These are phyloP conservation scores for Microctonus brassicae DNA, from an alignment of 2,888 invertebrate species.

Conservation along the genomic window DNA sequence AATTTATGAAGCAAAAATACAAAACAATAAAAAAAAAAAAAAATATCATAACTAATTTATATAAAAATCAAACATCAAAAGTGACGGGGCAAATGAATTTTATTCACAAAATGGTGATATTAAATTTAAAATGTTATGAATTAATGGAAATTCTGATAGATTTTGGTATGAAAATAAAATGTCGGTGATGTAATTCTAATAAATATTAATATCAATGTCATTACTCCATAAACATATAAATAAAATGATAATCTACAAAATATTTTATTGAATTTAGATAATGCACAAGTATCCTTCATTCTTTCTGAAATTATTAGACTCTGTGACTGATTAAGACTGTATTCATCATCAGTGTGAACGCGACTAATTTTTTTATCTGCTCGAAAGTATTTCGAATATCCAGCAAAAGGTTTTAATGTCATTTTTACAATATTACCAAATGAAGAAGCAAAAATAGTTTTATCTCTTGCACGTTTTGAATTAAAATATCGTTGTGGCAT, in stretches of 20 bases:
- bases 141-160: background rate
- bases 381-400: background rate
- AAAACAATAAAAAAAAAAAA: background rate
- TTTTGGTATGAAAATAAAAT: conserved; percentile 28
- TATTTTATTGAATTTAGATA: conserved; percentile 51
- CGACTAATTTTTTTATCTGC: background rate
- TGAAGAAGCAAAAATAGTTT: background rate
- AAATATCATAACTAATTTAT: too few species aligned
- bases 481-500: background rate
- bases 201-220: conserved; percentile 53
- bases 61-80: background rate
- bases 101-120: background rate
- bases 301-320: background rate
- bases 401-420: background rate
- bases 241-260: conserved; percentile 57
- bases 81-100: background rate
- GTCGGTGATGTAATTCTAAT: conserved; percentile 47
- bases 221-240: conserved; percentile 55
- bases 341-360: background rate
- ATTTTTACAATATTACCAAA: background rate
- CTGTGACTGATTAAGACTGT: background rate
- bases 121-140: background rate
- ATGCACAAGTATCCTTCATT: conserved; percentile 40
- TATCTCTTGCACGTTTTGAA: background rate
- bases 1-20: conserved; percentile 2